phyloP scores from a whole-genome alignment of 23 tunicate species.

The Phallusia fumigata region DNA sequence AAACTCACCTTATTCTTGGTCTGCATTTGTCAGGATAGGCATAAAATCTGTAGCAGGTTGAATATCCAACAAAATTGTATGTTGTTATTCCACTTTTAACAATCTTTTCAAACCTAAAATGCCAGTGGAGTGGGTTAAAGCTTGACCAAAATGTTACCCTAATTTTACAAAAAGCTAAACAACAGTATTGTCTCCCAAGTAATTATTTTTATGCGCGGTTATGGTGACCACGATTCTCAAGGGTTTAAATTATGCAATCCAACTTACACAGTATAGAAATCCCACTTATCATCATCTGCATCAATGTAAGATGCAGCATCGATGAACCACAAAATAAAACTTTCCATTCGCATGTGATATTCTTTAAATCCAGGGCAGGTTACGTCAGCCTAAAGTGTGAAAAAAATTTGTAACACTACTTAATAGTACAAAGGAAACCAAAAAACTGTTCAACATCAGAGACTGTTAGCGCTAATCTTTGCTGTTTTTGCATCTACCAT shows the following conservation, averaged over 20 bases:
- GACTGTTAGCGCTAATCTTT: too few species aligned
- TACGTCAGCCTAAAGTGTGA: slow-evolving; percentile 47
- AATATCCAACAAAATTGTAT: slow-evolving; percentile 81
- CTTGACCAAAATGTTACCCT: too few species aligned
- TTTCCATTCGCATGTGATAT: slow-evolving; percentile 86
- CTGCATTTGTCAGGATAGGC: slow-evolving; percentile 87
- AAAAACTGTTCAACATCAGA: too few species aligned
- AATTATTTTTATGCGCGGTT: too few species aligned
- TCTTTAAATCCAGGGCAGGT: slow-evolving; percentile 46
- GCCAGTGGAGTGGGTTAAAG: background rate
- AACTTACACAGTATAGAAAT: slow-evolving; percentile 75
- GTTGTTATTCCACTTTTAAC: slow-evolving; percentile 25
- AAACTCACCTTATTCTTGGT: slow-evolving; percentile 75
- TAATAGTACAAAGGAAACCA: background rate
- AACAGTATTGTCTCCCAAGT: too few species aligned
- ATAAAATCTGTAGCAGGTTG: slow-evolving; percentile 88
- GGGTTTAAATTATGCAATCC: too few species aligned
- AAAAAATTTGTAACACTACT: too few species aligned
- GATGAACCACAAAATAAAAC: slow-evolving; percentile 91
- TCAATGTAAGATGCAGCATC: slow-evolving; percentile 96
- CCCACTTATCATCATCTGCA: slow-evolving; percentile 99
- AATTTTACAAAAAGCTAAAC: too few species aligned
- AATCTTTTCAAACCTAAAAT: slow-evolving; percentile 39
- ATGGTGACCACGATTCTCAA: too few species aligned
- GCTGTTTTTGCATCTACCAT: too few species aligned